These are phyloP conservation scores for Cephalotes varians DNA, from an alignment of 2,888 invertebrate species.

Conservation along the genomic window DNA sequence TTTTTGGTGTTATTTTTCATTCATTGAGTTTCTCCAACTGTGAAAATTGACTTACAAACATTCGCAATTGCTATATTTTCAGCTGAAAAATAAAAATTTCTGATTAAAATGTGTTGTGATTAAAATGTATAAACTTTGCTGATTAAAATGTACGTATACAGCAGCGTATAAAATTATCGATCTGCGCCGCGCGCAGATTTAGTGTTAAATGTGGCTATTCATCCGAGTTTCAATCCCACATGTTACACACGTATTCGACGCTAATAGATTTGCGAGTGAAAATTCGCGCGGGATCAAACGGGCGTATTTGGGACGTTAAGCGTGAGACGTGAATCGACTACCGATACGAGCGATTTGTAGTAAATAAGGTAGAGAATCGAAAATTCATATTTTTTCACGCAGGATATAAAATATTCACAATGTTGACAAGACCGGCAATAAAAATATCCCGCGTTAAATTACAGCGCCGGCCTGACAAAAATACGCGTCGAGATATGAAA, in stretches of 20 bases:
- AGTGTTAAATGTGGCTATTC: conserved; percentile 11
- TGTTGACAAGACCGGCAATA: conserved; percentile 23
- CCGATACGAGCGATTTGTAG: neutral
- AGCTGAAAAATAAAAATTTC: conserved; percentile 17
- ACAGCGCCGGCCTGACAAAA: neutral
- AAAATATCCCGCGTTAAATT: conserved; percentile 13
- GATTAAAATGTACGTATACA: conserved; percentile 16
- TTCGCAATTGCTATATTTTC: neutral
- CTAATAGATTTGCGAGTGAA: conserved; percentile 2
- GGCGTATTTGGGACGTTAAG: neutral
- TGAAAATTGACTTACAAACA: neutral
- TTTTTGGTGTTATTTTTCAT: neutral
- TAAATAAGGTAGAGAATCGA: conserved; percentile 12
- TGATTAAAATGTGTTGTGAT: conserved; percentile 35
- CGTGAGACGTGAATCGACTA: conserved; percentile 13
- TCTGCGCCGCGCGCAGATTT: neutral
- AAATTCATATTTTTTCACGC: neutral
- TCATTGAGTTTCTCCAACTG: neutral
- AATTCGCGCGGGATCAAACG: neutral
- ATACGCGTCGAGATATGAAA: neutral
- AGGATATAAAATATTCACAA: conserved; percentile 26
- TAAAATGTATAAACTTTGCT: neutral
- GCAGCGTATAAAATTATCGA: neutral
- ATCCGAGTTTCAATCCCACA: conserved; percentile 1
- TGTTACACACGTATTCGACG: neutral